Evolutionary conservation across 2,888 invertebrate species (phyloP).

Genomic region (Hypolimnas misippus): DNA sequence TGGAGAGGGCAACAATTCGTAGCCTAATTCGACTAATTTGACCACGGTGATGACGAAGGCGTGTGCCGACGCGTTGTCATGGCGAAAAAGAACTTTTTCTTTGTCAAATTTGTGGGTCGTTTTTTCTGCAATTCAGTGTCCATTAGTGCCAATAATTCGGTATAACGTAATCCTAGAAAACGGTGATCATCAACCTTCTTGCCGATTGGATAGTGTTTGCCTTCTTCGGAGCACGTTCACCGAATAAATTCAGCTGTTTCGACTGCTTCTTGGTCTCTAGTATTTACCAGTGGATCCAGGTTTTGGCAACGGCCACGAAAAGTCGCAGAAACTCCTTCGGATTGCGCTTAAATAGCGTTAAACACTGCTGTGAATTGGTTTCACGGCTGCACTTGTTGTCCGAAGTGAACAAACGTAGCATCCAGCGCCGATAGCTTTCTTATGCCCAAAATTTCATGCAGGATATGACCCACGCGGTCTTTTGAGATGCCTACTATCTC

Average conservation of each 20-base stretch:
- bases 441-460: conserved; percentile 42
- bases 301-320: conserved; percentile 51
- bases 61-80: conserved; percentile 39
- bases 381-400: conserved; percentile 45
- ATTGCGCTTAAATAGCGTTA: conserved; percentile 50
- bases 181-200: too few species aligned
- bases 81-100: conserved; percentile 46
- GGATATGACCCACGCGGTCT: not conserved
- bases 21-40: conserved; percentile 41
- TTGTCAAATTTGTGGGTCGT: conserved; percentile 28
- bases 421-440: conserved; percentile 54
- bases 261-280: conserved; percentile 44
- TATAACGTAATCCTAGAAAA: too few species aligned
- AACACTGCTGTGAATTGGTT: conserved; percentile 43
- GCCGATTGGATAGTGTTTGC: too few species aligned
- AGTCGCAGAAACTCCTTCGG: conserved; percentile 50
- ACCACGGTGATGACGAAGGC: conserved; percentile 38
- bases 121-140: conserved; percentile 44
- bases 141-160: too few species aligned
- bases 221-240: conserved; percentile 24
- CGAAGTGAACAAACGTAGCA: conserved; percentile 53
- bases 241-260: conserved; percentile 41
- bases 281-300: conserved; percentile 51
- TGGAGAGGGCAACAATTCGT: conserved; percentile 38
- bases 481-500: not conserved